Percentiles rank a stretch among this genome's conserved stretches.
Conservation (phyloP, 2,797 vertebrate species). For the Eulemur mongoz region DNA sequence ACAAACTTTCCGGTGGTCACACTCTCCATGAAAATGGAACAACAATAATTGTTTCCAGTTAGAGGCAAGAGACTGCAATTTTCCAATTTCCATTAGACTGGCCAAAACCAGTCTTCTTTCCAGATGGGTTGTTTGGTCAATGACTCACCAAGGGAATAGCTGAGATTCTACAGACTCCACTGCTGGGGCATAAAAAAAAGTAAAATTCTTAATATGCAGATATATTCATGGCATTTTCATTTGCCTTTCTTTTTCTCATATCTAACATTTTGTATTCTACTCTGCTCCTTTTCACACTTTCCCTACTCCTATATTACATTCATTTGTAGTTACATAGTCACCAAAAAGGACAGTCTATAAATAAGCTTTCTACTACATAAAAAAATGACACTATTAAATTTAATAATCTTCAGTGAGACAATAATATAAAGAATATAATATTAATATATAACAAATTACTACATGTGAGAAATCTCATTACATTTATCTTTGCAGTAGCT, state of each 20-base stretch:
- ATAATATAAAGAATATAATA: not conserved
- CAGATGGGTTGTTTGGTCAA: not conserved
- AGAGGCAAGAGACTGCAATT: not conserved
- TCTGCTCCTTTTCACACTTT: not conserved
- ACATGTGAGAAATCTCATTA: not conserved
- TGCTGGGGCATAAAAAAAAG: not conserved
- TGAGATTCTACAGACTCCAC: not conserved
- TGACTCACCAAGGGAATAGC: constrained; percentile 7
- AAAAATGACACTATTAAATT: not conserved
- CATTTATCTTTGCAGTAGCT: not conserved
- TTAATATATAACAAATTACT: not conserved
- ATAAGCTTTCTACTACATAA: not conserved
- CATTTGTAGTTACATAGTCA: not conserved
- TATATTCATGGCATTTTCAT: not conserved
- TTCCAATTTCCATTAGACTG: constrained; percentile 32
- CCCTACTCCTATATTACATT: not conserved
- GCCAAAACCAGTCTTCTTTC: constrained; percentile 2
- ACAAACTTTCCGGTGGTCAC: not conserved
- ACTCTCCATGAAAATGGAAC: not conserved
- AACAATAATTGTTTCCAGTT: not conserved
- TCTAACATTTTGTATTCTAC: not conserved
- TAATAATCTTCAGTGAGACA: not conserved
- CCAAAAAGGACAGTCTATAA: not conserved
- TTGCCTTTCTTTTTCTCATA: not conserved
- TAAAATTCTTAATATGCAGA: not conserved